Percentiles rank a stretch among this genome's conserved stretches.
Conservation (phyloP, 2,797 vertebrate species). For the Aphelocoma californica region DNA sequence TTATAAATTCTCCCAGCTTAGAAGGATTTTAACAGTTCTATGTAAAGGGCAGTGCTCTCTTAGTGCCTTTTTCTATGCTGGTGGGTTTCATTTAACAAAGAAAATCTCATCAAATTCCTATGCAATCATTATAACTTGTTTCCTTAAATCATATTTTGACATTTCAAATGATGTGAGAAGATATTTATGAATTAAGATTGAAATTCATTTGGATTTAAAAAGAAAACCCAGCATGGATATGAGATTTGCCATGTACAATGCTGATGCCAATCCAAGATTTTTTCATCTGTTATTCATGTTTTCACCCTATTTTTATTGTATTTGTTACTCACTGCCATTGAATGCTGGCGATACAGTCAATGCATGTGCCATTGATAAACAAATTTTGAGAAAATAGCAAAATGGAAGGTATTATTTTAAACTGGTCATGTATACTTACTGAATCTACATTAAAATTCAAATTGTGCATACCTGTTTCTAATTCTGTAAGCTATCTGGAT, state of each 20-base stretch:
- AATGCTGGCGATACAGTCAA: not conserved
- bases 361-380: not conserved
- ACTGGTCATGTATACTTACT: not conserved
- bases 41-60: not conserved
- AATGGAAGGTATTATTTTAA: not conserved
- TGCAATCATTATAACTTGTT: not conserved
- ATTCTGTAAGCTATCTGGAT: not conserved
- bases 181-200: not conserved
- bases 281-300: not conserved
- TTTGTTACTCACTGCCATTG: not conserved
- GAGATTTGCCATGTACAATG: not conserved
- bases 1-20: not conserved
- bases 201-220: not conserved
- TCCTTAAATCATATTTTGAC: constrained; percentile 3
- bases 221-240: not conserved
- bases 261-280: not conserved
- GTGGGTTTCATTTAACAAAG: not conserved
- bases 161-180: not conserved
- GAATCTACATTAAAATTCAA: constrained; percentile 34
- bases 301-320: not conserved
- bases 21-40: not conserved
- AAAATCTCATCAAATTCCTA: not conserved
- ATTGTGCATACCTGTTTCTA: constrained; percentile 1
- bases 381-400: constrained; percentile 5
- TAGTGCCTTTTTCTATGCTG: not conserved